These are phyloP conservation scores for Gymnorhina tibicen DNA, from an alignment of 2,113 vertebrate genomes.

Conservation along the genomic window DNA sequence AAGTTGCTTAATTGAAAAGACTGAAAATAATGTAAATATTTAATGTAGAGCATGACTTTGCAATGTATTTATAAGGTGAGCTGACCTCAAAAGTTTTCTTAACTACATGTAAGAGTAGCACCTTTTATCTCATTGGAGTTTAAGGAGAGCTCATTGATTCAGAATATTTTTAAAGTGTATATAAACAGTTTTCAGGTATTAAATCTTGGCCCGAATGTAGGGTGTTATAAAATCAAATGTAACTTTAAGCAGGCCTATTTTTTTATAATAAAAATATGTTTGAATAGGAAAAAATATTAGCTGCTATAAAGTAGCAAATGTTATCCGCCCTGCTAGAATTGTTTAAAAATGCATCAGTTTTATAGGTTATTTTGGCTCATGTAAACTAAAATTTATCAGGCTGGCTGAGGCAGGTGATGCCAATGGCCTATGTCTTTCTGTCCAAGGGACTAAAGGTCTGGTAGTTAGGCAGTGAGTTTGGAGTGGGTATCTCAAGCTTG, in stretches of 20 bases:
- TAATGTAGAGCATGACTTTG: conserved; percentile 30
- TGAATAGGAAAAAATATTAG: conserved; percentile 43
- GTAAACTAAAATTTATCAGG: background rate
- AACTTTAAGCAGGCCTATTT: conserved; percentile 45
- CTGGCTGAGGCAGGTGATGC: background rate
- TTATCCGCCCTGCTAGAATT: conserved; percentile 7
- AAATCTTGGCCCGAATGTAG: conserved; percentile 41
- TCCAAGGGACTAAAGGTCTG: background rate
- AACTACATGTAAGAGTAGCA: conserved; percentile 25
- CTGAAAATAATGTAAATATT: conserved; percentile 61
- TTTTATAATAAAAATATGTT: conserved; percentile 36
- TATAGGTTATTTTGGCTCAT: background rate
- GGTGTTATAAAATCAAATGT: conserved; percentile 53
- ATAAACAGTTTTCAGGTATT: conserved; percentile 53
- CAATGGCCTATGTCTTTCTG: background rate
- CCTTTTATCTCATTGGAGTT: conserved; percentile 56
- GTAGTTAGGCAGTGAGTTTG: background rate
- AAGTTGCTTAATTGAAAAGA: conserved; percentile 33
- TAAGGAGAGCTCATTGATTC: conserved; percentile 45
- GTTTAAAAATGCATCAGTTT: conserved; percentile 42
- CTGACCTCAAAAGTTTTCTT: conserved; percentile 48
- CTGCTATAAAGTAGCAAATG: conserved; percentile 18
- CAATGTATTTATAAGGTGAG: conserved; percentile 64
- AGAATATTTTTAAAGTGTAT: conserved; percentile 44
- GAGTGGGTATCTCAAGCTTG: background rate